phyloP scores from a whole-genome alignment of 2,113 vertebrate species.

The Hippocampus comes region DNA sequence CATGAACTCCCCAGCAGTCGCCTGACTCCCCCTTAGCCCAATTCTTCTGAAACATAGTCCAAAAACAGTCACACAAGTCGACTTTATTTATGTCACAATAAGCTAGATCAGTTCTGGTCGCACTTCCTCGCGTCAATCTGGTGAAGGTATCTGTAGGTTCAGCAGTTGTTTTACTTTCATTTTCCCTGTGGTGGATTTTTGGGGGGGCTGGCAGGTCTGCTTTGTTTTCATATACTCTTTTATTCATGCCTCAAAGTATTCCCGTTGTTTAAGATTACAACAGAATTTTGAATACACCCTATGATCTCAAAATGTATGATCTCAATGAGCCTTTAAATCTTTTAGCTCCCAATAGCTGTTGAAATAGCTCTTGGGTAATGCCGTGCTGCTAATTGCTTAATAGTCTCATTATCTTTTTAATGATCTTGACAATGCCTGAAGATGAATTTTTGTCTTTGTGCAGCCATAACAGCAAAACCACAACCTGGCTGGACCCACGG shows the following conservation, averaged over 20 bases:
- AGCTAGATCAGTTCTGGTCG: constrained; percentile 23
- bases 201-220: constrained; percentile 10
- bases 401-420: constrained; percentile 3
- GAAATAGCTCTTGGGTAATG: constrained; percentile 17
- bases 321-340: constrained; percentile 2
- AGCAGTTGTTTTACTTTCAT: constrained; percentile 20
- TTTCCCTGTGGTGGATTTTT: constrained; percentile 34
- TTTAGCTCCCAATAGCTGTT: constrained; percentile 13
- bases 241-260: constrained; percentile 1
- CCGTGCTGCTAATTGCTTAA: constrained; percentile 21
- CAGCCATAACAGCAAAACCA: constrained; percentile 98
- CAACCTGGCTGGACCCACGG: constrained; percentile 96
- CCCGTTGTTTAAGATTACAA: constrained; percentile 27
- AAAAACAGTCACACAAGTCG: constrained; percentile 5
- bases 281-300: constrained; percentile 21
- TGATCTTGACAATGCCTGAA: constrained; percentile 11
- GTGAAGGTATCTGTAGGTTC: constrained; percentile 7
- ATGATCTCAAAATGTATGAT: constrained; percentile 28
- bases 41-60: constrained; percentile 2
- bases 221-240: constrained; percentile 49
- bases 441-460: constrained; percentile 30
- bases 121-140: not conserved
- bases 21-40: not conserved
- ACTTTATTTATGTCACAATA: not conserved
- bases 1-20: constrained; percentile 6